These are phyloP conservation scores for Micromesistius poutassou DNA, from an alignment of 2,797 vertebrate species.

Conservation along the genomic window DNA sequence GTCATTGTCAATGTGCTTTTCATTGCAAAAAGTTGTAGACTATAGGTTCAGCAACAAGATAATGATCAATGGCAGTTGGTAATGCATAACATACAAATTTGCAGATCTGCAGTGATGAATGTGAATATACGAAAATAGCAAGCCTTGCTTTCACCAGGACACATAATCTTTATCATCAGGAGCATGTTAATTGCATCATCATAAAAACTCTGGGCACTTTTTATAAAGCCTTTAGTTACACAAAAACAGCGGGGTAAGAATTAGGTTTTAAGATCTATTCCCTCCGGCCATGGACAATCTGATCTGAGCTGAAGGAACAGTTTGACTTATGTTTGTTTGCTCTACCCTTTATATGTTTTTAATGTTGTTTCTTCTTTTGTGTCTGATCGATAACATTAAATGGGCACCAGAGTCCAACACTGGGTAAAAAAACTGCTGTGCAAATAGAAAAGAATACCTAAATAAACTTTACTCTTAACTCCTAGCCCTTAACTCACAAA, in stretches of 20 bases:
- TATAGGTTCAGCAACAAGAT: no score
- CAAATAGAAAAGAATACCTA: no score
- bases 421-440: no score
- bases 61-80: no score
- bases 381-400: conserved; percentile 32
- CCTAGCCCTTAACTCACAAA: no score
- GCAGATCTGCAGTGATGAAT: no score
- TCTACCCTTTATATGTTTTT: conserved; percentile 24
- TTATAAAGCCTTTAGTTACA: conserved; percentile 1
- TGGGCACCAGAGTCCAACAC: no score
- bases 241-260: background rate
- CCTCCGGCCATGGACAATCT: conserved; percentile 6
- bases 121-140: no score
- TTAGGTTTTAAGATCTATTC: background rate
- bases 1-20: no score
- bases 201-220: background rate
- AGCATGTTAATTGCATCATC: background rate
- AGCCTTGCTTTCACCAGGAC: background rate
- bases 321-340: conserved; percentile 7
- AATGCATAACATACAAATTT: no score
- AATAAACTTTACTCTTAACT: no score
- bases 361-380: background rate
- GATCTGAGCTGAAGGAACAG: conserved; percentile 20
- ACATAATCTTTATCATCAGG: background rate
- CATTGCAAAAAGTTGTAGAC: no score